These are phyloP conservation scores for Apus apus DNA, from an alignment of 2,113 vertebrate species.

Conservation along the genomic window DNA sequence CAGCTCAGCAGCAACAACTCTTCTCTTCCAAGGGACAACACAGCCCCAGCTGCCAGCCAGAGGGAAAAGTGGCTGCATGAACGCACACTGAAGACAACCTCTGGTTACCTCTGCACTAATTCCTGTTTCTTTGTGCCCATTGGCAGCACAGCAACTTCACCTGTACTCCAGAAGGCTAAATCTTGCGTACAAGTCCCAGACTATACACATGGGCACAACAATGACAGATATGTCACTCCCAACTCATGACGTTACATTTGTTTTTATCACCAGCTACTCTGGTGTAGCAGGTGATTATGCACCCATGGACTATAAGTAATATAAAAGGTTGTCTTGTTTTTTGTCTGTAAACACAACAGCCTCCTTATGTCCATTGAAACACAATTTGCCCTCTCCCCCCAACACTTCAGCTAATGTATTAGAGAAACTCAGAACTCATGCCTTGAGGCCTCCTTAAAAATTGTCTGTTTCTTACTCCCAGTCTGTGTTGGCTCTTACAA, in stretches of 20 bases:
- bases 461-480: not conserved
- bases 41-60: not conserved
- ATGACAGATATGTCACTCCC: not conserved
- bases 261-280: not conserved
- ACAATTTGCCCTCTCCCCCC: accelerated
- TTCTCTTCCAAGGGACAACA: not conserved
- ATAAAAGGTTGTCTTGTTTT: not conserved
- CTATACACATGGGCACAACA: accelerated
- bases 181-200: not conserved
- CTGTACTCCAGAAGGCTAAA: not conserved
- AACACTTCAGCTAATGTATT: not conserved
- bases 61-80: not conserved
- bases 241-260: not conserved
- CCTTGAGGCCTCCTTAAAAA: not conserved
- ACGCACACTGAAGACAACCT: not conserved
- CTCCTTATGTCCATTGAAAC: not conserved
- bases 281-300: not conserved
- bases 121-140: not conserved
- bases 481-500: not conserved
- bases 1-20: not conserved
- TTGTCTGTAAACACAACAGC: not conserved
- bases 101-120: not conserved
- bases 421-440: not conserved
- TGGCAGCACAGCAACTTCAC: not conserved
- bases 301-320: not conserved